These are phyloP conservation scores for Chrysocyon brachyurus DNA, from an alignment of 2,797 vertebrate genomes.

Conservation along the genomic window DNA sequence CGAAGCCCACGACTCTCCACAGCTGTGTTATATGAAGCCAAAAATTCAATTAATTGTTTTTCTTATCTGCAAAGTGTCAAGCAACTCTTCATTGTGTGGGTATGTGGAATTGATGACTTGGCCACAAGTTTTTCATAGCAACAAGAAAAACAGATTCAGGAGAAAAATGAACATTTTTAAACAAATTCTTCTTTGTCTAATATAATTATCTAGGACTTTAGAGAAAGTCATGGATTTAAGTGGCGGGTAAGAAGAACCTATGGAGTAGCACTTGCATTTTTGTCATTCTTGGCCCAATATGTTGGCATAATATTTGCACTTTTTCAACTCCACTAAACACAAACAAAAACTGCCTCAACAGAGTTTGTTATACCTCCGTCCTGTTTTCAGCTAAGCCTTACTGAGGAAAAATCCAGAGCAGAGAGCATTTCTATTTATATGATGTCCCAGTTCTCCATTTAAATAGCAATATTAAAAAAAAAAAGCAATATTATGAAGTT, in stretches of 20 bases:
- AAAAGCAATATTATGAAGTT: not conserved
- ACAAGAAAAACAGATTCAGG: slow-evolving; percentile 48
- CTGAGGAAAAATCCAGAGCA: not conserved
- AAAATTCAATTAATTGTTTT: not conserved
- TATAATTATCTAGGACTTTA: not conserved
- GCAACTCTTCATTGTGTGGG: not conserved
- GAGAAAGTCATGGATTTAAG: not conserved
- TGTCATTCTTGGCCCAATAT: not conserved
- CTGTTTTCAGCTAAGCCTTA: not conserved
- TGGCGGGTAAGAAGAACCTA: too few relatives aligned
- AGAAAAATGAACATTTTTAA: slow-evolving; percentile 31
- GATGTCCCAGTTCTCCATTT: not conserved
- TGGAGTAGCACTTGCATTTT: not conserved
- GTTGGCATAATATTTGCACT: not conserved
- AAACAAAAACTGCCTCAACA: not conserved
- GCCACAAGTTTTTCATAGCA: slow-evolving; percentile 43
- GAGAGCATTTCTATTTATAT: not conserved
- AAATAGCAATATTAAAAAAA: not conserved
- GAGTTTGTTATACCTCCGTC: not conserved
- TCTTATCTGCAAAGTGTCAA: not conserved
- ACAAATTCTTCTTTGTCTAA: slow-evolving; percentile 28
- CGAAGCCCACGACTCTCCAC: not conserved
- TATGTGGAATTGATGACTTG: slow-evolving; percentile 11
- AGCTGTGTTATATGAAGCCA: not conserved
- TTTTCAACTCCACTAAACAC: not conserved